These are phyloP conservation scores for Agrochola circellaris DNA, from an alignment of 2,888 invertebrate species.

Conservation along the genomic window DNA sequence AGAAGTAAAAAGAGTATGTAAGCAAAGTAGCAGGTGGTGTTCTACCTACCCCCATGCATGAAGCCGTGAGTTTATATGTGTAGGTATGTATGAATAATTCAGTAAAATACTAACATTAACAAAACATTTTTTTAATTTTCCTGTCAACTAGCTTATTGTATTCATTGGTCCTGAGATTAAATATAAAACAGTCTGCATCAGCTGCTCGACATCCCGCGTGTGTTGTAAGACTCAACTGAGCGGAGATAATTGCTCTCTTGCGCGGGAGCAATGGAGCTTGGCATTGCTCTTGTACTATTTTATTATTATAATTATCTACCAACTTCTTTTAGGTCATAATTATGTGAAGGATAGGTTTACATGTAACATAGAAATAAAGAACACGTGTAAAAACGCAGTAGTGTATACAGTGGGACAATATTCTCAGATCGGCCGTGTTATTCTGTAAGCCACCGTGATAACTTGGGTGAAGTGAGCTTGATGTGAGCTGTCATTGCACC, in stretches of 20 bases:
- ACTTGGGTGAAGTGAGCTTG: no score
- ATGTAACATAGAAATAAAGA: no score
- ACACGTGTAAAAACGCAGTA: no score
- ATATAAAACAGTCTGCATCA: not conserved
- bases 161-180: not conserved
- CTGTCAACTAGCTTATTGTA: not conserved
- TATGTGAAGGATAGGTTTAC: no score
- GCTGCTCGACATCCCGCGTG: constrained; percentile 5
- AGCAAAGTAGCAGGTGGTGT: not conserved
- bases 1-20: not conserved
- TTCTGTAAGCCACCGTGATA: no score
- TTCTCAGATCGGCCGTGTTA: no score
- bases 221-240: constrained; percentile 29
- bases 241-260: constrained; percentile 40
- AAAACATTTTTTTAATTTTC: not conserved
- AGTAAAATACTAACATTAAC: not conserved
- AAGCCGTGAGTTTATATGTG: not conserved
- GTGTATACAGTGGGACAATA: no score
- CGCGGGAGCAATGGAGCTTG: constrained; percentile 32
- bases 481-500: no score
- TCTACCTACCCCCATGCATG: no score
- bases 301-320: not conserved
- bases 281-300: constrained; percentile 33
- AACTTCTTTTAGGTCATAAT: no score
- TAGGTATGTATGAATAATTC: not conserved